Percentiles rank a stretch among this genome's conserved stretches.
Conservation (phyloP, 2,797 vertebrate species). For the Periparus ater region DNA sequence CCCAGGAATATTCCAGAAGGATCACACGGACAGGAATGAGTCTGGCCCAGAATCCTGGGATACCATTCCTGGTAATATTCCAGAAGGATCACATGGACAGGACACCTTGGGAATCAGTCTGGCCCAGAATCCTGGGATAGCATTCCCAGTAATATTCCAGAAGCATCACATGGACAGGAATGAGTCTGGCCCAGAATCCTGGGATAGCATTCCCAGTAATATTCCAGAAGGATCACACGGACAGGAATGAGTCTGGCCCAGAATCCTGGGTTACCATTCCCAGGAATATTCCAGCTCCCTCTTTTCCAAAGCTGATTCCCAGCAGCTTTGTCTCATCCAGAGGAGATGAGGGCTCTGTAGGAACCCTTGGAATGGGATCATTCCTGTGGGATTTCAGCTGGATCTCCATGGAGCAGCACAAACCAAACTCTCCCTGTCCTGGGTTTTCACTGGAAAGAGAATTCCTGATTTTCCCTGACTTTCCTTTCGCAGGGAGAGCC, state of each 20-base stretch:
- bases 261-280: not conserved
- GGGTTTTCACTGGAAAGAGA: not conserved
- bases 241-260: not conserved
- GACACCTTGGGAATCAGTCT: not conserved
- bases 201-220: too few species aligned
- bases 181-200: too few species aligned
- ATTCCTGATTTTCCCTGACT: not conserved
- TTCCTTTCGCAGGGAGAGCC: slow-evolving; percentile 84
- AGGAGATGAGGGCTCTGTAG: not conserved
- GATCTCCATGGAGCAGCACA: not conserved
- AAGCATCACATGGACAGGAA: too few species aligned
- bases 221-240: too few species aligned
- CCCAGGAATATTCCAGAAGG: not conserved
- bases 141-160: not conserved
- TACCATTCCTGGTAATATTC: not conserved
- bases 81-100: not conserved
- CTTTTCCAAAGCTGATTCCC: not conserved
- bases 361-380: not conserved
- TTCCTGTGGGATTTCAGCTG: not conserved
- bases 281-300: not conserved
- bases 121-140: not conserved
- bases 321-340: not conserved
- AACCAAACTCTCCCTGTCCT: not conserved
- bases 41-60: not conserved
- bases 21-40: not conserved